phyloP scores from a whole-genome alignment of 2,113 vertebrate genomes.

The Tiliqua scincoides region DNA sequence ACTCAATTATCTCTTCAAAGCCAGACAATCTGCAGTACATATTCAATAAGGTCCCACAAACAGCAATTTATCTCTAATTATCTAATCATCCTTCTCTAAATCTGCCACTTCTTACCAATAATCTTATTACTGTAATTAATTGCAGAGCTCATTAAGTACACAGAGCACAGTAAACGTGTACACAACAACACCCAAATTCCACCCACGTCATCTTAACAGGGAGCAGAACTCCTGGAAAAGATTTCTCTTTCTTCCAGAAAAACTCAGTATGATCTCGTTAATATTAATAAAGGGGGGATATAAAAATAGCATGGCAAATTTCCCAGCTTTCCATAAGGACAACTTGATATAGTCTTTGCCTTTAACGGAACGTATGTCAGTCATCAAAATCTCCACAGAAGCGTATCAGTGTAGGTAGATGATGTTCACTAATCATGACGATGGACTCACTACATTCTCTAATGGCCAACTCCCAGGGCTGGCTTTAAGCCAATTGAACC shows the following conservation, averaged over 20 bases:
- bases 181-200: constrained; percentile 17
- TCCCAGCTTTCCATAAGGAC: background rate
- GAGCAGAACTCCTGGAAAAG: background rate
- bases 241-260: constrained; percentile 12
- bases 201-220: background rate
- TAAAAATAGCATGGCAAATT: constrained; percentile 15
- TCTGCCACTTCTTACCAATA: constrained; percentile 42
- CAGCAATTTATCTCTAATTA: constrained; percentile 46
- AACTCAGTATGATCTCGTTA: background rate
- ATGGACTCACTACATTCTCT: background rate
- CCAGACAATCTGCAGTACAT: constrained; percentile 6
- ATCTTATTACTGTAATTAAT: constrained; percentile 49
- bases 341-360: background rate
- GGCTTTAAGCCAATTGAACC: too few species aligned
- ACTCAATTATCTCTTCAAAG: constrained; percentile 20
- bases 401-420: background rate
- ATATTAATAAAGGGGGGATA: constrained; percentile 5
- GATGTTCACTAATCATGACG: background rate
- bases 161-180: background rate
- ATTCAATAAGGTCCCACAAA: constrained; percentile 34
- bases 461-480: background rate
- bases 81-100: constrained; percentile 34
- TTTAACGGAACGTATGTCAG: constrained; percentile 2
- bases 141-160: constrained; percentile 39
- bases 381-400: background rate